phyloP scores from a whole-genome alignment of 2,888 invertebrate species.

The Callinectes sapidus region DNA sequence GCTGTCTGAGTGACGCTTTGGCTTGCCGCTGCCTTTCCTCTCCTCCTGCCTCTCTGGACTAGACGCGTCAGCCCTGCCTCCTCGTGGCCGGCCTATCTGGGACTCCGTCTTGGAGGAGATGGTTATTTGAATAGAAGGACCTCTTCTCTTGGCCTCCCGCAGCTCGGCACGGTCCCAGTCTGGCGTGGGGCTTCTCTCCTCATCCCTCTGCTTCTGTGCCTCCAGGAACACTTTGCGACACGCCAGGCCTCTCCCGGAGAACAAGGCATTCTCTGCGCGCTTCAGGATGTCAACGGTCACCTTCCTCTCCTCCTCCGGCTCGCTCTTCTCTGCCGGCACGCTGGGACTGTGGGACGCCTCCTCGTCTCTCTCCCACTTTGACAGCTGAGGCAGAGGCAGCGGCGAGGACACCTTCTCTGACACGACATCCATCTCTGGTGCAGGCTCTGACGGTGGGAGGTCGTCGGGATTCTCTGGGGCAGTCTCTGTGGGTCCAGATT shows the following conservation, averaged over 20 bases:
- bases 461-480: conserved; percentile 26
- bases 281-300: conserved; percentile 69
- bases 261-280: conserved; percentile 68
- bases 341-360: conserved; percentile 48
- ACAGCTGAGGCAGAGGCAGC: conserved; percentile 61
- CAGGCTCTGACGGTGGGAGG: neutral
- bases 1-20: conserved; percentile 37
- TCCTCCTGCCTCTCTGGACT: conserved; percentile 54
- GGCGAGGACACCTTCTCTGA: conserved; percentile 15
- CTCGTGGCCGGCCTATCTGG: conserved; percentile 66
- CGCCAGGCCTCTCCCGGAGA: conserved; percentile 58
- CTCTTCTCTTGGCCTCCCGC: conserved; percentile 68
- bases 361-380: conserved; percentile 72
- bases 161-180: conserved; percentile 60
- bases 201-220: conserved; percentile 54
- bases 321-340: conserved; percentile 37
- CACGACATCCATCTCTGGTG: neutral
- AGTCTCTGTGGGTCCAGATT: neutral
- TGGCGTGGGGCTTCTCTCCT: conserved; percentile 61
- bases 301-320: conserved; percentile 64
- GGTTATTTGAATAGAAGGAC: conserved; percentile 71
- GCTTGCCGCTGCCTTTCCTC: neutral
- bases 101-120: conserved; percentile 72
- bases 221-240: conserved; percentile 67
- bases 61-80: conserved; percentile 42